Evolutionary conservation across 2,888 invertebrate species (phyloP).

Genomic region (Ectropis crepuscularia): DNA sequence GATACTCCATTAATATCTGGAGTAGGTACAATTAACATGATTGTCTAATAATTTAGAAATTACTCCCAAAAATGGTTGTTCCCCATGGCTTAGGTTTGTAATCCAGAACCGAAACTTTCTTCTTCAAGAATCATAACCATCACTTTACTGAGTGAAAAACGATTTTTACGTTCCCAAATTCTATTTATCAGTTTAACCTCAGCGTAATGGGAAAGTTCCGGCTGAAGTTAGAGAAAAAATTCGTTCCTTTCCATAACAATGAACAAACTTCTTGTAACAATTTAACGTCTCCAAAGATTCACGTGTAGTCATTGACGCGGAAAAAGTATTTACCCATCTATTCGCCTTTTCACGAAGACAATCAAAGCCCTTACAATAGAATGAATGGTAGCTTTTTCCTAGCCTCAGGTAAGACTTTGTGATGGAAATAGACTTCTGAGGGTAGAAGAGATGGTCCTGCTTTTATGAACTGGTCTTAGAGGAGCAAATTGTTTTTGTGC

Average conservation of each 20-base stretch:
- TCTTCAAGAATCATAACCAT: too few relatives aligned
- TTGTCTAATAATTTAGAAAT: too few relatives aligned
- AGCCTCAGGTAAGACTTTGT: constrained; percentile 71
- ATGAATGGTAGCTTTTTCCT: constrained; percentile 48
- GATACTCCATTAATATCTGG: too few relatives aligned
- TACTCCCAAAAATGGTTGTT: too few relatives aligned
- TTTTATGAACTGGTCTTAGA: constrained; percentile 68
- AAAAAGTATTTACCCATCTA: constrained; percentile 33
- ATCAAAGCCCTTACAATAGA: constrained; percentile 50
- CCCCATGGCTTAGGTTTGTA: too few relatives aligned
- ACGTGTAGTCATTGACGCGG: constrained; percentile 28
- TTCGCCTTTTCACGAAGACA: constrained; percentile 41
- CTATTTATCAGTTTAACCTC: not conserved
- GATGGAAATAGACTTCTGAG: constrained; percentile 71
- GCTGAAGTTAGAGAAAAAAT: constrained; percentile 28
- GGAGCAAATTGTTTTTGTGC: constrained; percentile 81
- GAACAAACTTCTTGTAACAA: constrained; percentile 34
- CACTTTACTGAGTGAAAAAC: too few relatives aligned
- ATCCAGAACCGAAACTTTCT: too few relatives aligned
- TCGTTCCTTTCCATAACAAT: constrained; percentile 26
- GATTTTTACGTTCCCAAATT: not conserved
- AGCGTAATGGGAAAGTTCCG: constrained; percentile 32
- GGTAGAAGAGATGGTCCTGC: constrained; percentile 60
- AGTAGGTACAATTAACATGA: too few relatives aligned
- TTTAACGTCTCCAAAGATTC: constrained; percentile 29